Conservation (phyloP, 1,140 invertebrate genomes). For the Trachymyrmex cornetzi region DNA sequence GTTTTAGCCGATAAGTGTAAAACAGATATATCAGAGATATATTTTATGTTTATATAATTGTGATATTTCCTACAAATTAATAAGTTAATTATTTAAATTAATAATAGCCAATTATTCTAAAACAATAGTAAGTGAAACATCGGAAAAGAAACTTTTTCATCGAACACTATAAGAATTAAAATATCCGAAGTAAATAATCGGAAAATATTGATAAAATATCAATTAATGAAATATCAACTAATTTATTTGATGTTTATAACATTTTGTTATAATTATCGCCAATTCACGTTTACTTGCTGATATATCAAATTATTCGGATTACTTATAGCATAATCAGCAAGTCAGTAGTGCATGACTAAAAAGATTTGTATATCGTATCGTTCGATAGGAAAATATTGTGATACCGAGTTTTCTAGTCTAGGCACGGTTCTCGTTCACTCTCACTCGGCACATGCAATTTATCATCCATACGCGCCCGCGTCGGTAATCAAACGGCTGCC, state of each 20-base stretch:
- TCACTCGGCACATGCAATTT: conserved; percentile 43
- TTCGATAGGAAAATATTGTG: not conserved
- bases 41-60: not conserved
- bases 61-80: not conserved
- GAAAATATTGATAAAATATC: not conserved
- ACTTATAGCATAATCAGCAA: conserved; percentile 25
- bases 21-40: not conserved
- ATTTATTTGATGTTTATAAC: not conserved
- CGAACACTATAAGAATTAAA: not conserved
- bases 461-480: conserved; percentile 47
- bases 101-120: not conserved
- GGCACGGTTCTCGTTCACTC: conserved; percentile 11
- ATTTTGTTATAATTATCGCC: not conserved
- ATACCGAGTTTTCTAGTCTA: conserved; percentile 30
- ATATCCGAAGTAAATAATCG: not conserved
- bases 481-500: conserved; percentile 56
- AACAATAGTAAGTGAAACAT: too few relatives aligned
- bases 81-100: not conserved
- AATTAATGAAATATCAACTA: not conserved
- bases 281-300: conserved; percentile 1
- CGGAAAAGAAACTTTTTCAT: not conserved
- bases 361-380: conserved; percentile 7
- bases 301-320: conserved; percentile 13
- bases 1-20: not conserved
- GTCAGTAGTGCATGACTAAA: conserved; percentile 32